Conservation (phyloP, 23 tunicate species). For the Diplosoma virens region DNA sequence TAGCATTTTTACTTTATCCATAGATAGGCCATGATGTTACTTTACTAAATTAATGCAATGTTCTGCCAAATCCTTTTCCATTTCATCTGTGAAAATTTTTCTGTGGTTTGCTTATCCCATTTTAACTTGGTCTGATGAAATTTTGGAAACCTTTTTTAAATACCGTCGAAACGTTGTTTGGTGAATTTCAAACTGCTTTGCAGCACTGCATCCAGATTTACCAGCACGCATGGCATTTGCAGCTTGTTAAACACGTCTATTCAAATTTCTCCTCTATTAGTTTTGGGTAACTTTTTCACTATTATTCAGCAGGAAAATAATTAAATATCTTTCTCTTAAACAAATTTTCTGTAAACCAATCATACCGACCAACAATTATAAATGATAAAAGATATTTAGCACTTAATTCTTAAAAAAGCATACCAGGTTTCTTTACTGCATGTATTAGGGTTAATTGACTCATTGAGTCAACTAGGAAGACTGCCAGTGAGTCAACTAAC, state of each 20-base stretch:
- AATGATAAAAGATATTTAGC: too few relatives aligned
- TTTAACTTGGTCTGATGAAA: neutral
- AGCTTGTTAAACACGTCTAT: conserved; percentile 26
- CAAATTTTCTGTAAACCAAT: too few relatives aligned
- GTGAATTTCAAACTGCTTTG: conserved; percentile 17
- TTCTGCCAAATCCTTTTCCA: conserved; percentile 1
- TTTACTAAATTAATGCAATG: neutral
- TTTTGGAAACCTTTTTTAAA: neutral
- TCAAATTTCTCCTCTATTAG: conserved; percentile 11
- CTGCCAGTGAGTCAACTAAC: too few relatives aligned
- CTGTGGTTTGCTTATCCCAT: conserved; percentile 22
- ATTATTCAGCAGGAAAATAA: too few relatives aligned
- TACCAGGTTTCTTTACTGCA: too few relatives aligned
- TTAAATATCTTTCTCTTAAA: too few relatives aligned
- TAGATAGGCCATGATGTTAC: neutral
- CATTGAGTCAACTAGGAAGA: too few relatives aligned
- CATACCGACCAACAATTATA: too few relatives aligned
- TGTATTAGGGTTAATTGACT: too few relatives aligned
- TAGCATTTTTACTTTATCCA: too few relatives aligned
- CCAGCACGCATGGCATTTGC: conserved; percentile 17
- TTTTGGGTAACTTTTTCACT: too few relatives aligned
- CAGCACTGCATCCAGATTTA: conserved; percentile 12
- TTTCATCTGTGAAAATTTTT: conserved; percentile 13
- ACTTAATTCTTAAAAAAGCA: too few relatives aligned
- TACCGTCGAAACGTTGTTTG: conserved; percentile 24